phyloP scores from a whole-genome alignment of 2,888 invertebrate genomes.

The Rhopalosiphum nymphaeae region DNA sequence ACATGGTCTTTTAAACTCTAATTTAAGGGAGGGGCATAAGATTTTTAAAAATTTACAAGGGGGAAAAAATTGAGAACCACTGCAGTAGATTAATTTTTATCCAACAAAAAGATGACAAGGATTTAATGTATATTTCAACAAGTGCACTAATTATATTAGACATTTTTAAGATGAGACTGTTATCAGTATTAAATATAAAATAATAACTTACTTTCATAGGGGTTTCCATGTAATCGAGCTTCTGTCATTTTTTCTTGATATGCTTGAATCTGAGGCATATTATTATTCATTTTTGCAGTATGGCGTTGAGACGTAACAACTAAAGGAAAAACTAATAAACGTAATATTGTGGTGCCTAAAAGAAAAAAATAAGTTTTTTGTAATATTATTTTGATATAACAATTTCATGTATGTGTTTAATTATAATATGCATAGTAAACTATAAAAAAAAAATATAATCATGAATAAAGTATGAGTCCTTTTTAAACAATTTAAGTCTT shows the following conservation, averaged over 20 bases:
- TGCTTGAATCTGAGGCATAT: constrained; percentile 86
- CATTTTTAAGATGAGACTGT: not conserved
- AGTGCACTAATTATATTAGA: not conserved
- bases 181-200: not conserved
- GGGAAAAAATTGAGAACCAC: no score
- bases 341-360: constrained; percentile 82
- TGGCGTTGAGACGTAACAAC: constrained; percentile 86
- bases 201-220: constrained; percentile 75
- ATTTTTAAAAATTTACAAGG: no score
- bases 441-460: constrained; percentile 44
- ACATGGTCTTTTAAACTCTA: no score
- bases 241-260: constrained; percentile 88
- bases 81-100: not conserved
- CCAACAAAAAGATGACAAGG: not conserved
- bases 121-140: not conserved
- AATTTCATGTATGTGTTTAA: not conserved
- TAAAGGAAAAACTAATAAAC: constrained; percentile 85
- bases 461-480: constrained; percentile 30
- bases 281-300: constrained; percentile 84
- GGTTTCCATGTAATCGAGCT: constrained; percentile 87
- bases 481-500: not conserved
- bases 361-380: constrained; percentile 65
- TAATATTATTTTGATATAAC: not conserved
- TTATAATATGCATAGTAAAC: not conserved
- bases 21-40: no score